Evolutionary conservation across 30 jellyfish, hydroid and myxozoan species (phyloP), one percentile per base, ranked within the genome.

Genomic region (Aurelia aurita): DNA sequence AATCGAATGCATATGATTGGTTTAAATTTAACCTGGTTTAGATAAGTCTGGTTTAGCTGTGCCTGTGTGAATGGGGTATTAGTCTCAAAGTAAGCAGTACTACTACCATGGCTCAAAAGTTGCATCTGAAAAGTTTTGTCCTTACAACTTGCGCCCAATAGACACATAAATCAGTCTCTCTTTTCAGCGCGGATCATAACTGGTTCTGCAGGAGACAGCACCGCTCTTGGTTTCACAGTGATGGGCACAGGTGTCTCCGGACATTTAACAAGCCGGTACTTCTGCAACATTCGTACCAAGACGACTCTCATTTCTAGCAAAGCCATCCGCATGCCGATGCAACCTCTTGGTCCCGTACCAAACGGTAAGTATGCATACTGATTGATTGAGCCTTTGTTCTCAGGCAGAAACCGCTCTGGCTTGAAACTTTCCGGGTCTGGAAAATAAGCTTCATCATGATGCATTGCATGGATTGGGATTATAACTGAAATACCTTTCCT

Each of bases 271-370:
- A 77, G 35, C n/a, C 86, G 86, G 54, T 46, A 74, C 79, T 74
- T 74, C 54, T 54, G 55, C 26, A 79, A 20, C 82, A 79, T 18
- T 28, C 70, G 82, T 10, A 65, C 87, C 21, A 81, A 53, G 13
- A 58, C 75, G 87, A 53, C 45, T 34, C 69, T 81, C 76, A 81
- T 29, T 28, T 81, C 86, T 3, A 81, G 22, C 86, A 44, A 21
- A 16, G 91, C 91, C 57, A 81, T 18, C 6, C 91, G 39, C 87
- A 65, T 81, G 39, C 91, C 91, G 20, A 81, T 74, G 91, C 91
- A 81, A 25, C 66, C 31, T 21, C 91, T 32, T 39, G 90, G 90
- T 19, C 90, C 90, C 45, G 12, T 27, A 9, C 90, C 90, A 43
- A 79, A 79, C 18, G 90, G 77, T 27, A 59, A 22, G 26, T 29